phyloP scores from a whole-genome alignment of 2,888 invertebrate species.

The Ellobium chinense region DNA sequence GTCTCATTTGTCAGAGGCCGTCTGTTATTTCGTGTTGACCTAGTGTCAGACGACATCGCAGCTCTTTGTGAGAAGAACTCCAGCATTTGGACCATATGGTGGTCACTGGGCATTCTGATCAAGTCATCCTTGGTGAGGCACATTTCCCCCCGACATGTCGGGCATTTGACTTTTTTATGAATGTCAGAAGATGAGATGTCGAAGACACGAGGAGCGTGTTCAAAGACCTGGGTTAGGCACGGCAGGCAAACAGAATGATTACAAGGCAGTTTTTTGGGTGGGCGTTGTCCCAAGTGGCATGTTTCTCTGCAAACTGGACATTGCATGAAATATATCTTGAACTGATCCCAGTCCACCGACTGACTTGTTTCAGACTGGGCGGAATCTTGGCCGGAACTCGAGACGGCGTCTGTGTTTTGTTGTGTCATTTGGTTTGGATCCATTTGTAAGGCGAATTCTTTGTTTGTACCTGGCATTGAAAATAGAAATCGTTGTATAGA shows the following conservation, averaged over 20 bases:
- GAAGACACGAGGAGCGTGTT: slow-evolving; percentile 66
- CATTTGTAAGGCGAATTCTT: too few species aligned
- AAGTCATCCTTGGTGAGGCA: slow-evolving; percentile 66
- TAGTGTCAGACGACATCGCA: slow-evolving; percentile 67
- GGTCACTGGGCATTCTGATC: slow-evolving; percentile 69
- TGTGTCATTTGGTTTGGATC: too few species aligned
- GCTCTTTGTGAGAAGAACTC: slow-evolving; percentile 70
- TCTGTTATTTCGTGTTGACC: slow-evolving; percentile 68
- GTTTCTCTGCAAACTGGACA: too few species aligned
- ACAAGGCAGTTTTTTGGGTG: slow-evolving; percentile 71
- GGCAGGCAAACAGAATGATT: slow-evolving; percentile 73
- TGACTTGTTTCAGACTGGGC: too few species aligned
- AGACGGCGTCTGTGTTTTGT: too few species aligned
- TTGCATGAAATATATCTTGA: too few species aligned
- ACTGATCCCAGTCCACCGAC: too few species aligned
- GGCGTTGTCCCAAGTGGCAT: too few species aligned
- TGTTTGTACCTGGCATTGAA: too few species aligned
- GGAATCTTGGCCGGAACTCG: too few species aligned
- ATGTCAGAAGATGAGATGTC: too few species aligned
- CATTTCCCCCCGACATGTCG: slow-evolving; percentile 71
- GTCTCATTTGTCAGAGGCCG: slow-evolving; percentile 74
- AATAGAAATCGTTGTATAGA: too few species aligned
- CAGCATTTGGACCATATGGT: slow-evolving; percentile 74
- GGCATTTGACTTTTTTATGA: slow-evolving; percentile 70
- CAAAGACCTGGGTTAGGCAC: slow-evolving; percentile 70